Evolutionary conservation across 2,797 vertebrate genomes (phyloP), one percentile per base, ranked within the genome.

Genomic region (Dallia pectoralis): DNA sequence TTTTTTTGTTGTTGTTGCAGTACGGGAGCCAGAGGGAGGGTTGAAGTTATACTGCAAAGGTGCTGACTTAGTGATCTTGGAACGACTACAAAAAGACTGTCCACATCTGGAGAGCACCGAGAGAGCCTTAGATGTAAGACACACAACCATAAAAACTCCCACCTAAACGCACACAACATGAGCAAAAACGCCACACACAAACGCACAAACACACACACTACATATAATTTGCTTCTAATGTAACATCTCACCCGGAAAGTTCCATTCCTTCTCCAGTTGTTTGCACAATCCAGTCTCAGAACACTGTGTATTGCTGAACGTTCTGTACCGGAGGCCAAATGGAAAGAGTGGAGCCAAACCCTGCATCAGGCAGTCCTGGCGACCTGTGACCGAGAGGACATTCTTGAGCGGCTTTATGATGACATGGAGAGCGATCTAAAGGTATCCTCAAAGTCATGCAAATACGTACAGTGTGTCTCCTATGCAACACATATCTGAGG

Each of bases 21-120:
- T 99, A 76, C 90, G 92, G 59, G 94, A 95, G 68, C 95, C 96
- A 0, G 94, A 94, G 71, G 96, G 96, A 59, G 85, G 71, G 19
- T 90, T 99, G 85, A 95, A 91, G 74, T 93, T 99, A 18, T 99
- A 96, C 87, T 96, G 93, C 81, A 99, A 99, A 82, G 97, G 97
- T 8, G 97, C 97, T 0, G 97, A 99, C 88, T 91, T 89, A 0
- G 94, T 98, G 77, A 93, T 99, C 82, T 86, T 97, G 70, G 89
- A 95, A 77, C 91, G 95, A 59, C 88, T 97, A 79, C 79, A 72
- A 73, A 77, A 75, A 7, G 87, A 87, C 75, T 91, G 76, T 27
- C 62, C 67, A 47, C 22, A 75, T 4, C 91, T 92, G 78, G 84
- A 84, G 61, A 82, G 74, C 78, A 96, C 88, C 0, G 92, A 96